Evolutionary conservation across 2,797 vertebrate genomes (phyloP), one percentile per base, ranked within the genome.

Genomic region (Ceryle rudis): DNA sequence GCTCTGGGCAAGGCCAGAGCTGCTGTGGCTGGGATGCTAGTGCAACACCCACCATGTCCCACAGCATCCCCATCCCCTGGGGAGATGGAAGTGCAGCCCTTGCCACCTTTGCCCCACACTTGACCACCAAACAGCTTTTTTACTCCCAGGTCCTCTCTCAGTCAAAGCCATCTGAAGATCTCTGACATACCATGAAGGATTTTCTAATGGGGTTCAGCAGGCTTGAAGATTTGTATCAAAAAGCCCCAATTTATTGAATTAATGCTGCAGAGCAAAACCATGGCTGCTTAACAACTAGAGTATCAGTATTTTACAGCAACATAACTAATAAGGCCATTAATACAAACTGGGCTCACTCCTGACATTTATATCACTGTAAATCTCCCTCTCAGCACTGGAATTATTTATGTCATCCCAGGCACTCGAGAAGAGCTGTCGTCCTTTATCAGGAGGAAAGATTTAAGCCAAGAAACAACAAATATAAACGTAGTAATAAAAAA

Each of bases 241-340:
- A 95, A 93, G 85, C 83, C 91, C 96, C 86, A 22, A 96, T 97
- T 96, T 97, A 97, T 96, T 95, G 97, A 97, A 97, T 98, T 96
- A 97, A 97, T 94, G 91, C 97, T 96, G 95, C 96, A 90, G 95
- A 97, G 96, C 97, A 86, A 95, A 96, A 79, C 93, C 64, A 87
- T 14, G 79, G 95, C 97, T 97, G 97, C 98, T 98, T 96, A 97
- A 97, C 97, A 96, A 97, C 84, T 96, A 93, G 97, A 97, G 96
- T 97, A 97, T 95, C 97, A 93, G 92, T 96, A 91, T 97, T 98
- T 98, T 98, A 98, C 95, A 96, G 97, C 97, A 97, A 97, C 95
- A 96, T 97, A 97, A 97, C 97, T 98, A 98, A 98, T 98, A 98
- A 97, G 98, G 96, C 97, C 97, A 97, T 98, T 98, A 98, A 98